These are phyloP conservation scores for Parthenolecanium corni DNA, from an alignment of 2,888 invertebrate genomes.

Conservation along the genomic window DNA sequence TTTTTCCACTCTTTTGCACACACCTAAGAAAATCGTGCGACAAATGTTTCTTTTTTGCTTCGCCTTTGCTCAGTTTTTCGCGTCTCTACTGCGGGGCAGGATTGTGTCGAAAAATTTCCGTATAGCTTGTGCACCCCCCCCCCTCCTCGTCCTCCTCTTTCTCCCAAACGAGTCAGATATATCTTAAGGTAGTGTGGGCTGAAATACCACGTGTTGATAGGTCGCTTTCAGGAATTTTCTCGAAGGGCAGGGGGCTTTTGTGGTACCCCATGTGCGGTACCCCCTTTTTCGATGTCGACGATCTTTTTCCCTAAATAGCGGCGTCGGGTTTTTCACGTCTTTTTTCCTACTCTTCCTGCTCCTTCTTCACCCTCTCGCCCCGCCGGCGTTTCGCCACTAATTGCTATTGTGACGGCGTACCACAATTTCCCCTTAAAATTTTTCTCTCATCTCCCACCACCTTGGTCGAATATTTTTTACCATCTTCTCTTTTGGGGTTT, in stretches of 20 bases:
- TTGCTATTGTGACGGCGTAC: conserved; percentile 29
- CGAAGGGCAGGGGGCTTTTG: conserved; percentile 13
- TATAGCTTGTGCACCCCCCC: no score
- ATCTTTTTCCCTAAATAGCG: conserved; percentile 25
- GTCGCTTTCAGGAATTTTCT: conserved; percentile 7
- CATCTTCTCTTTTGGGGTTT: conserved; percentile 21
- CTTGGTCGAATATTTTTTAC: conserved; percentile 19
- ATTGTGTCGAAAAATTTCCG: neutral
- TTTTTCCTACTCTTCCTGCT: no score
- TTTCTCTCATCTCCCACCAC: conserved; percentile 11
- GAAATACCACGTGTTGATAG: conserved; percentile 29
- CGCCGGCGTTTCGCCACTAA: conserved; percentile 23
- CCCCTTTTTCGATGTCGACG: conserved; percentile 22
- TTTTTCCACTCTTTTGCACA: no score
- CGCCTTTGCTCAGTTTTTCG: conserved; percentile 16
- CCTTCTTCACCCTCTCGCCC: neutral
- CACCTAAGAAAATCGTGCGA: conserved; percentile 9
- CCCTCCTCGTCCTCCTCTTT: no score
- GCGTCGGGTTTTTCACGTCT: conserved; percentile 11
- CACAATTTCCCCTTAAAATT: conserved; percentile 28
- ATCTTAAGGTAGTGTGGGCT: conserved; percentile 15
- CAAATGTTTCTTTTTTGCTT: conserved; percentile 2
- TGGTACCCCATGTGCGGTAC: conserved; percentile 25
- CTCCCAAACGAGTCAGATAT: no score
- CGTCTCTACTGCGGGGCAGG: conserved; percentile 8